phyloP scores from a whole-genome alignment of 2,797 vertebrate genomes.

The Tiaroga cobitis region DNA sequence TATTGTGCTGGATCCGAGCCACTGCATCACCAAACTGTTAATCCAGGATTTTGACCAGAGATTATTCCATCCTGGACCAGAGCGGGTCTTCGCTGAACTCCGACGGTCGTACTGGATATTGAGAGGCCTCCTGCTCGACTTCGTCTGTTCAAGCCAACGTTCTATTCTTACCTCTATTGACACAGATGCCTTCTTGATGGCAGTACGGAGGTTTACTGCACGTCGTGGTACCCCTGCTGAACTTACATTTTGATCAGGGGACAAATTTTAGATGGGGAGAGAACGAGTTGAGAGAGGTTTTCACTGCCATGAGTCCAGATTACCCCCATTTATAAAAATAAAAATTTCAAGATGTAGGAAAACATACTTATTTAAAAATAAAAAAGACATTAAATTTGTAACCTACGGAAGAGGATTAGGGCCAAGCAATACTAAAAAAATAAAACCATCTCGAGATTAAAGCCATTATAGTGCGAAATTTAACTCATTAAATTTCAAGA shows the following conservation, averaged over 20 bases:
- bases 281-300: background rate
- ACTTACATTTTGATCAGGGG: background rate
- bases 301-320: too few relatives aligned
- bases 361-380: too few relatives aligned
- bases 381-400: too few relatives aligned
- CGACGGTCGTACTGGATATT: slow-evolving; percentile 9
- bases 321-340: too few relatives aligned
- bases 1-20: slow-evolving; percentile 17
- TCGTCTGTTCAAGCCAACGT: background rate
- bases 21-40: slow-evolving; percentile 8
- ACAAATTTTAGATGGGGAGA: background rate
- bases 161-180: background rate
- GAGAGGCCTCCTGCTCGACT: background rate
- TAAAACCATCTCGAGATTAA: too few relatives aligned
- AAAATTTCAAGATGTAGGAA: too few relatives aligned
- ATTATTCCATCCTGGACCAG: slow-evolving; percentile 28
- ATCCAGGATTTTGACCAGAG: slow-evolving; percentile 29
- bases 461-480: too few relatives aligned
- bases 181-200: slow-evolving; percentile 51
- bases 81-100: slow-evolving; percentile 15
- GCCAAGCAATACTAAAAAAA: too few relatives aligned
- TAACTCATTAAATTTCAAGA: too few relatives aligned
- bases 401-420: too few relatives aligned
- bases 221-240: background rate
- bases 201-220: slow-evolving; percentile 2